Conservation (phyloP, 2,797 vertebrate genomes). For the Clarias fuscus region DNA sequence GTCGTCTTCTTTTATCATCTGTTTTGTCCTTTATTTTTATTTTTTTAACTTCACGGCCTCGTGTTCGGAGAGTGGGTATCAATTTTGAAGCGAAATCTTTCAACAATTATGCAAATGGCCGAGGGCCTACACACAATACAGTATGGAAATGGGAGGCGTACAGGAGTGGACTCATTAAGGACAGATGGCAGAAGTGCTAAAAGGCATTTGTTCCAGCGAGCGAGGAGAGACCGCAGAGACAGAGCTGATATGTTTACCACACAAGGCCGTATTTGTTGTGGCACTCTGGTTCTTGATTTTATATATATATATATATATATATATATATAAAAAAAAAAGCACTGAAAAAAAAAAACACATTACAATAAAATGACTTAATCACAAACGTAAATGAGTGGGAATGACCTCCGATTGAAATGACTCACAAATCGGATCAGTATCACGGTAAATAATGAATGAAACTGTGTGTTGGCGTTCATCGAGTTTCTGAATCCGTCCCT, state of each 20-base stretch:
- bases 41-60: constrained; percentile 70
- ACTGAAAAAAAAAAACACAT: background rate
- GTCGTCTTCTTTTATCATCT: constrained; percentile 39
- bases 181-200: constrained; percentile 89
- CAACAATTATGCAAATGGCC: constrained; percentile 96
- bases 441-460: too few relatives aligned
- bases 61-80: constrained; percentile 86
- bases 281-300: constrained; percentile 68
- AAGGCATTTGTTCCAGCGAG: constrained; percentile 79
- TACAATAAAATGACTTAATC: background rate
- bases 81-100: constrained; percentile 95
- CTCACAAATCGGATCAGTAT: background rate
- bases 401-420: background rate
- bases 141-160: constrained; percentile 86
- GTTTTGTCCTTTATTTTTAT: constrained; percentile 66
- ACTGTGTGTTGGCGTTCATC: background rate
- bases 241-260: constrained; percentile 70
- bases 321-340: constrained; percentile 35
- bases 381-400: constrained; percentile 54
- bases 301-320: too few relatives aligned
- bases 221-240: constrained; percentile 73
- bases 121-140: constrained; percentile 89
- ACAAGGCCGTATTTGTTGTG: constrained; percentile 70
- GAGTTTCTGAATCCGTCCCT: constrained; percentile 2
- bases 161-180: constrained; percentile 94